phyloP scores from a whole-genome alignment of 2,888 invertebrate genomes.

The Andricus curvator region DNA sequence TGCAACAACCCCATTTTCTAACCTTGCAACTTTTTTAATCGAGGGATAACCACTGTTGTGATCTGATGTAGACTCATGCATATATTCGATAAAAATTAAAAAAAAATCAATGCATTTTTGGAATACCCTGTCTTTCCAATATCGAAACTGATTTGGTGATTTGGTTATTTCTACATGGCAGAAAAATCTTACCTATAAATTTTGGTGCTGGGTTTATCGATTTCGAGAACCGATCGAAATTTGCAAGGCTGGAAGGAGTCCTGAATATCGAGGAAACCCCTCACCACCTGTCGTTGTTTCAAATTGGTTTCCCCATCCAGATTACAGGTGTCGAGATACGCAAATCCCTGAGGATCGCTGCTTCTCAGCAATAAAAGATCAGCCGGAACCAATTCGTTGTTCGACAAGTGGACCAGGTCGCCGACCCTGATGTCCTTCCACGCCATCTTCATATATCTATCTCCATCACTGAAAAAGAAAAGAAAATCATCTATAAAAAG shows the following conservation, averaged over 20 bases:
- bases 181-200: constrained; percentile 85
- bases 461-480: constrained; percentile 84
- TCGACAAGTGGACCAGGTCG: constrained; percentile 95
- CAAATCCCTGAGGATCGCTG: constrained; percentile 92
- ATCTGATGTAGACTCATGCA: too few relatives aligned
- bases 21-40: too few relatives aligned
- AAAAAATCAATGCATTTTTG: too few relatives aligned
- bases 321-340: constrained; percentile 97
- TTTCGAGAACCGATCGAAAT: constrained; percentile 92
- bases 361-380: constrained; percentile 94
- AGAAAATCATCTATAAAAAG: neutral
- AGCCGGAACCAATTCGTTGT: constrained; percentile 97
- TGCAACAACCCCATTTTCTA: too few relatives aligned
- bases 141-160: too few relatives aligned
- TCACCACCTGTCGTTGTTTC: constrained; percentile 93
- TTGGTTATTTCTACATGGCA: neutral
- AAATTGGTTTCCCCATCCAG: constrained; percentile 97
- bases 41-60: too few relatives aligned
- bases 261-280: constrained; percentile 87
- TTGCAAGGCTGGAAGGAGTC: constrained; percentile 87
- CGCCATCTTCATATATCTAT: constrained; percentile 89
- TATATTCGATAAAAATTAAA: too few relatives aligned
- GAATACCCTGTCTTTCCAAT: too few relatives aligned
- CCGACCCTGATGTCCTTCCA: constrained; percentile 96
- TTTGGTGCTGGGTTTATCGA: constrained; percentile 96